These are phyloP conservation scores for Clarias macrocephalus DNA, from an alignment of 2,113 vertebrate genomes.

Conservation along the genomic window DNA sequence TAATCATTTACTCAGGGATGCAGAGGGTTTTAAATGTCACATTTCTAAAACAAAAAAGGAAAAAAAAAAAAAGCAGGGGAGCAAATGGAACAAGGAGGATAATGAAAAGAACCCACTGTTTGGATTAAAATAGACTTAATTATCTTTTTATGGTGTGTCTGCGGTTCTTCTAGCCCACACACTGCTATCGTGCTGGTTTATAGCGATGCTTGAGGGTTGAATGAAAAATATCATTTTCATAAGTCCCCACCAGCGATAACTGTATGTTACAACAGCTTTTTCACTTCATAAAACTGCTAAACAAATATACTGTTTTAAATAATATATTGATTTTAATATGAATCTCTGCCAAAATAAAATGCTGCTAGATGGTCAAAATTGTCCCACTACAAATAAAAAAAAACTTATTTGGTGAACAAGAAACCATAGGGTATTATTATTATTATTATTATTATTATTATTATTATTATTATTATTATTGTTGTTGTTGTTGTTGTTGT, in stretches of 20 bases:
- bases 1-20: neutral
- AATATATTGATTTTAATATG: neutral
- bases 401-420: neutral
- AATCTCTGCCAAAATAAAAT: neutral
- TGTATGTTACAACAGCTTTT: neutral
- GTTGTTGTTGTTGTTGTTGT: neutral
- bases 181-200: neutral
- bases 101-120: neutral
- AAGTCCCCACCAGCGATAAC: neutral
- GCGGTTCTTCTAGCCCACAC: neutral
- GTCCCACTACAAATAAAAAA: neutral
- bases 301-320: neutral
- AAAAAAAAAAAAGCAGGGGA: too few relatives aligned
- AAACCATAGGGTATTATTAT: too few relatives aligned
- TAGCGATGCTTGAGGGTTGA: neutral
- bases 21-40: neutral
- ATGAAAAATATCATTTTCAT: neutral
- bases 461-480: too few relatives aligned
- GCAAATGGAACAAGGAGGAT: neutral
- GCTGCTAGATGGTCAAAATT: neutral
- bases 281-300: neutral
- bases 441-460: neutral
- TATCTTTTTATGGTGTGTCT: neutral
- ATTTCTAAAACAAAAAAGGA: too few relatives aligned
- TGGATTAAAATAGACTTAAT: slow-evolving; percentile 1